Base-by-base conservation (phyloP, 2,888 invertebrate genomes). In the Lithophane socia region DNA sequence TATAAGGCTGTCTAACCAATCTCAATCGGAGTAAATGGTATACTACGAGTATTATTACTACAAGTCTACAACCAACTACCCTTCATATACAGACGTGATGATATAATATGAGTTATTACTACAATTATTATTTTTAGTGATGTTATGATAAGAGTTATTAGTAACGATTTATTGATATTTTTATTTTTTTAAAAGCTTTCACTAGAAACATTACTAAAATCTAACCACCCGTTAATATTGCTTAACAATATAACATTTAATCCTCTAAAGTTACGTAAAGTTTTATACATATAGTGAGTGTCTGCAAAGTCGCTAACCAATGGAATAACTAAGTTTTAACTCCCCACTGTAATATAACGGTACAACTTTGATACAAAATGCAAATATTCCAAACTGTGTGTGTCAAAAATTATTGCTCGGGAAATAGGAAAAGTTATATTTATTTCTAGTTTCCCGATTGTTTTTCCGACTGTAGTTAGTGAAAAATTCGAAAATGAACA, bases 301-400 rank as follows among this genome's bases (percentile, higher is more conserved):
- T 86, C 89, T 87, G 85, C 79, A 77, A 82, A 79, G 79, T 86
- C 82, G 29, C 71, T 74, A 79, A 83, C 85, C 83, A 80, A 77
- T 77, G 85, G 64, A 83, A 85, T 77, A 77, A 67, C 74, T 61
- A 82, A 84, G 80, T 86, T 80, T 83, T 75, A 64, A 78, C 65
- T 82, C 81, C 83, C 87, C 56, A 66, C 69, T 76, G 86, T 67
- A 84, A 81, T 72, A 82, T 70, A 76, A 70, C 70, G 73, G 65
- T 24, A 77, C 71, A 82, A 85, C 75, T 86, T 86, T 84, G 79
- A 81, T 80, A 74, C 71, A 79, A 82, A 86, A 88, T 88, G 88
- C 80, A 83, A 88, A 88, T 86, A 68, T 70, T 64, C 18, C 60
- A 70, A 77, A 82, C 74, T 71, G 69, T 70, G 58, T 73, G 66